Evolutionary conservation across 2,888 invertebrate genomes (phyloP).

Genomic region (Melangyna quadrimaculata): DNA sequence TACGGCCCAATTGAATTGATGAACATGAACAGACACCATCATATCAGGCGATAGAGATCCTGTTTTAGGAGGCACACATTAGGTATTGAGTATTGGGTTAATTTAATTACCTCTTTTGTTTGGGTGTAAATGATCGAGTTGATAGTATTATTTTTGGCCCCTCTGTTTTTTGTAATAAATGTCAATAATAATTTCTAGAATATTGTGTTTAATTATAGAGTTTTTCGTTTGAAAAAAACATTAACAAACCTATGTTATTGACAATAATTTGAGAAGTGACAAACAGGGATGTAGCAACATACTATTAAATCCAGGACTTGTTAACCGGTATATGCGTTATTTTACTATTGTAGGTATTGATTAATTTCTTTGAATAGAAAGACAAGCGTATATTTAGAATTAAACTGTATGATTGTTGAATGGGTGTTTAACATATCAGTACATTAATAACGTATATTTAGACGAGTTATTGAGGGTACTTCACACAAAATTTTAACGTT

Average conservation of each 20-base stretch:
- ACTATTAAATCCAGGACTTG: neutral
- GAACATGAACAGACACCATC: conserved; percentile 54
- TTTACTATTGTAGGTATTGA: neutral
- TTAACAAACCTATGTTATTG: neutral
- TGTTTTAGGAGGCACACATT: conserved; percentile 2
- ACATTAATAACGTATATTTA: too few species aligned
- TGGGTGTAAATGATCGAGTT: conserved; percentile 47
- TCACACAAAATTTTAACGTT: too few species aligned
- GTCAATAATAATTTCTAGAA: conserved; percentile 29
- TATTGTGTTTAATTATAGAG: conserved; percentile 28
- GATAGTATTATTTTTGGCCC: conserved; percentile 17
- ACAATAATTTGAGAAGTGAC: neutral
- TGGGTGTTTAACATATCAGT: too few species aligned
- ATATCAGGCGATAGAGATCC: conserved; percentile 53
- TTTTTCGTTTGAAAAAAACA: conserved; percentile 44
- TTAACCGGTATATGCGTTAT: neutral
- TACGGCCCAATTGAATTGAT: conserved; percentile 51
- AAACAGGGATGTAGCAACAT: neutral
- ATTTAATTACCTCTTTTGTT: conserved; percentile 63
- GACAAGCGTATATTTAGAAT: too few species aligned
- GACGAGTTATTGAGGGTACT: too few species aligned
- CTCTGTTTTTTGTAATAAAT: conserved; percentile 25
- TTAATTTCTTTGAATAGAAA: neutral
- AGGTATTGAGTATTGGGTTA: too few species aligned
- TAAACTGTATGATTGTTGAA: too few species aligned